Evolutionary conservation across 2,888 invertebrate species (phyloP).

Genomic region (Busseola fusca): DNA sequence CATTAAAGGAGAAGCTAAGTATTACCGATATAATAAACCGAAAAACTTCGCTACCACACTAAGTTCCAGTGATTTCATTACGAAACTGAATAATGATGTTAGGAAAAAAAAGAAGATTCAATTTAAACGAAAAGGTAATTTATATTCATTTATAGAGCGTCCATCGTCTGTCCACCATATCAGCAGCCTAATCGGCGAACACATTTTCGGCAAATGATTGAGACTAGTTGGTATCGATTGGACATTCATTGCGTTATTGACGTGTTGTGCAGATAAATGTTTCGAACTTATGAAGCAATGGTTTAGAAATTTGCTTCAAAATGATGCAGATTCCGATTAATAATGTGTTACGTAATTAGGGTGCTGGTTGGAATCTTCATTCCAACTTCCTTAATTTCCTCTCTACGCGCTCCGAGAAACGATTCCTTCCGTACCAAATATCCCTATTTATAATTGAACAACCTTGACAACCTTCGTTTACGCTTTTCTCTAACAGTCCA

Average conservation of each 20-base stretch:
- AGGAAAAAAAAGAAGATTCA: not conserved
- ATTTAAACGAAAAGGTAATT: slow-evolving; percentile 17
- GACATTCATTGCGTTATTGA: no score
- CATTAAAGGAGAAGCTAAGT: slow-evolving; percentile 56
- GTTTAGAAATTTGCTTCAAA: no score
- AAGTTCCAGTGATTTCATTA: slow-evolving; percentile 2
- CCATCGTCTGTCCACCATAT: no score
- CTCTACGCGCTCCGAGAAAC: not conserved
- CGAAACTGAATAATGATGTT: not conserved
- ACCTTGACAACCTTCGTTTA: slow-evolving; percentile 13
- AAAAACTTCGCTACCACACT: not conserved
- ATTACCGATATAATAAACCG: slow-evolving; percentile 50
- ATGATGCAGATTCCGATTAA: no score
- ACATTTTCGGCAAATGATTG: no score
- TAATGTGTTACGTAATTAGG: not conserved
- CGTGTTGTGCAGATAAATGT: no score
- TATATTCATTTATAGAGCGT: not conserved
- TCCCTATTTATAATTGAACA: slow-evolving; percentile 36
- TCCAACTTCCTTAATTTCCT: slow-evolving; percentile 2
- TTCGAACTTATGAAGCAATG: no score
- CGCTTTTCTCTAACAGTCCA: not conserved
- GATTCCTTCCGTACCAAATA: slow-evolving; percentile 4
- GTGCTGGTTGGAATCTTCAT: not conserved
- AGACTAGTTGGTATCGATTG: no score
- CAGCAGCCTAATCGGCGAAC: no score